These are phyloP conservation scores for Odontomachus brunneus DNA, from an alignment of 1,140 invertebrate genomes.

Conservation along the genomic window DNA sequence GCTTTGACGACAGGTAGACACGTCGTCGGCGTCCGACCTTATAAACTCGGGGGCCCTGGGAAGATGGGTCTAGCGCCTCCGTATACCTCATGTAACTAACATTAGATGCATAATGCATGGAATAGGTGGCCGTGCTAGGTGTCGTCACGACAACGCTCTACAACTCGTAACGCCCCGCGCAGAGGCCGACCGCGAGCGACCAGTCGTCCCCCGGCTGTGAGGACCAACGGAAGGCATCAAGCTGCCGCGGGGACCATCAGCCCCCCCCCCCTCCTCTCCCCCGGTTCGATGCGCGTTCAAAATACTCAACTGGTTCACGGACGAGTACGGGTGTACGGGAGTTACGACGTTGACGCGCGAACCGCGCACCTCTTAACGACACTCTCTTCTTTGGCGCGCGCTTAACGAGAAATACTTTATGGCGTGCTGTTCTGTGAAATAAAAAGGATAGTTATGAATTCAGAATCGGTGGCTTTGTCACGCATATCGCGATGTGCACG, in stretches of 20 bases:
- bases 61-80: slow-evolving; percentile 75
- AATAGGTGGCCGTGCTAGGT: slow-evolving; percentile 72
- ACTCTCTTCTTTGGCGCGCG: no score
- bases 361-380: no score
- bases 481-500: no score
- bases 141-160: slow-evolving; percentile 70
- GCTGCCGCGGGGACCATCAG: slow-evolving; percentile 6
- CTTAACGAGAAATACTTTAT: no score
- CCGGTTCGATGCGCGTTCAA: not conserved
- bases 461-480: no score
- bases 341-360: no score
- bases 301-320: not conserved
- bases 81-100: slow-evolving; percentile 80
- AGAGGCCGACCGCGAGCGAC: slow-evolving; percentile 1
- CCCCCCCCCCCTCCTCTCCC: no score
- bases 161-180: slow-evolving; percentile 59
- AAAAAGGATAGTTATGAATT: no score
- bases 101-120: slow-evolving; percentile 82
- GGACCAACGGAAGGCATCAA: slow-evolving; percentile 22
- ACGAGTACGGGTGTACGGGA: no score
- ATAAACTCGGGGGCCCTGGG: slow-evolving; percentile 70
- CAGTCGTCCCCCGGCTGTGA: not conserved
- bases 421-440: no score
- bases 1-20: slow-evolving; percentile 77
- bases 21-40: slow-evolving; percentile 72